These are phyloP conservation scores for Pyrochroa serraticornis DNA, from an alignment of 2,888 invertebrate genomes.

Conservation along the genomic window DNA sequence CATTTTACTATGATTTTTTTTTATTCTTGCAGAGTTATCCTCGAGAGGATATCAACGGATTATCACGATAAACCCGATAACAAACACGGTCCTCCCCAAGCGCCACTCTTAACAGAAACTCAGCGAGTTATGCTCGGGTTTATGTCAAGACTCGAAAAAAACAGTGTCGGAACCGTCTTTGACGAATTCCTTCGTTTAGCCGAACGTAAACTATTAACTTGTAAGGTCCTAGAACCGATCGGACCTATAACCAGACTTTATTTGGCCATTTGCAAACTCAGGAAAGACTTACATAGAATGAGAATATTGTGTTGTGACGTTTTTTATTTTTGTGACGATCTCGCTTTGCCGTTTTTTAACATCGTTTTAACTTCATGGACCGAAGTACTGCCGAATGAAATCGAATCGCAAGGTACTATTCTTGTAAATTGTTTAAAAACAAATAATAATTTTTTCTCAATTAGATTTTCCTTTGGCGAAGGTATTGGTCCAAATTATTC, in stretches of 20 bases:
- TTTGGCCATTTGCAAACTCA: conserved; percentile 46
- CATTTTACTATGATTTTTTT: neutral
- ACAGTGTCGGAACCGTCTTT: conserved; percentile 38
- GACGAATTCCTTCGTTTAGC: conserved; percentile 39
- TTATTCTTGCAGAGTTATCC: conserved; percentile 41
- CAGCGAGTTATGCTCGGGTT: conserved; percentile 57
- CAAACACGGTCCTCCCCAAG: conserved; percentile 53
- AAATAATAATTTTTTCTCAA: conserved; percentile 28
- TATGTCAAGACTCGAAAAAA: conserved; percentile 50
- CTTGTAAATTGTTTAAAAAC: neutral
- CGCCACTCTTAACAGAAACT: conserved; percentile 57
- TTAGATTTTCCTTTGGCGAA: conserved; percentile 53
- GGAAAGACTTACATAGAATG: conserved; percentile 54
- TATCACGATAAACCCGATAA: conserved; percentile 49
- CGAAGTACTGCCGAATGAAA: conserved; percentile 56
- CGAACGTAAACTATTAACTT: conserved; percentile 37
- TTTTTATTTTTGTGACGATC: conserved; percentile 55
- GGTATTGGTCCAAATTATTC: conserved; percentile 54
- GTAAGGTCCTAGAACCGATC: conserved; percentile 29
- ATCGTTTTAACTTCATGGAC: conserved; percentile 57
- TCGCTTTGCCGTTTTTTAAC: conserved; percentile 53
- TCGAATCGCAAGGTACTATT: conserved; percentile 39
- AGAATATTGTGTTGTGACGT: conserved; percentile 58
- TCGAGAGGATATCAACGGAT: conserved; percentile 40
- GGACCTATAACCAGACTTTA: conserved; percentile 45